A percentile compares a stretch with the other conserved stretches of the same genome.
Evolutionary conservation across 2,113 vertebrate species (phyloP).

Genomic region (Nansenia antarctica): DNA sequence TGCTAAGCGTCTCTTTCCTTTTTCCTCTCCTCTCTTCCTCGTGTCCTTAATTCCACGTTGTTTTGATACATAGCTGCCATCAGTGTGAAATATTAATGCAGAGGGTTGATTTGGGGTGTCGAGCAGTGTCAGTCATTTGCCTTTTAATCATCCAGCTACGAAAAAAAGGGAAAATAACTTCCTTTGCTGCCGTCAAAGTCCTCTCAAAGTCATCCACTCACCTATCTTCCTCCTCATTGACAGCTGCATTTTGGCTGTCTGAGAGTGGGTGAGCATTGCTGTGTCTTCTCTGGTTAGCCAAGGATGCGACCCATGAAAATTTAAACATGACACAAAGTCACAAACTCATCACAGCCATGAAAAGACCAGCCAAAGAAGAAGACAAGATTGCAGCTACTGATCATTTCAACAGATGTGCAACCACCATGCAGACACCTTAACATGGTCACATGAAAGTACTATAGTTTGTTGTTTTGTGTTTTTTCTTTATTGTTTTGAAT

Average conservation of each 20-base stretch:
- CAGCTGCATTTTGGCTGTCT: constrained; percentile 72
- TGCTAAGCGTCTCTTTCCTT: constrained; percentile 33
- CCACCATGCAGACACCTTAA: neutral
- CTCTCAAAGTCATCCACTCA: constrained; percentile 77
- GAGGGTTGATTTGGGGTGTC: constrained; percentile 79
- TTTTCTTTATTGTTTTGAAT: too few species aligned
- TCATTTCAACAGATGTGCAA: neutral
- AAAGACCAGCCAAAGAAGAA: neutral
- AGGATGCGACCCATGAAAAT: constrained; percentile 68
- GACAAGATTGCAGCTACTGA: neutral
- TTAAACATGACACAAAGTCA: constrained; percentile 56
- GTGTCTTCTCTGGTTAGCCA: constrained; percentile 57
- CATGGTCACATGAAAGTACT: neutral
- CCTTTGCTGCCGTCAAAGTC: constrained; percentile 75
- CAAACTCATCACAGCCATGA: constrained; percentile 34
- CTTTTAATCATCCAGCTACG: constrained; percentile 80
- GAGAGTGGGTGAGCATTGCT: constrained; percentile 60
- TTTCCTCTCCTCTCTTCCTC: constrained; percentile 57
- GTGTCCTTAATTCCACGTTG: constrained; percentile 73
- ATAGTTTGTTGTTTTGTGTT: neutral
- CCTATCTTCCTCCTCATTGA: constrained; percentile 68
- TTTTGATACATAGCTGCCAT: constrained; percentile 82
- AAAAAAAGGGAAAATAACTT: constrained; percentile 72
- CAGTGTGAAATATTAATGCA: constrained; percentile 82
- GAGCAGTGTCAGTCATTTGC: constrained; percentile 80